Evolutionary conservation across 2,113 vertebrate genomes (phyloP).

Genomic region (Rhinogobius similis): DNA sequence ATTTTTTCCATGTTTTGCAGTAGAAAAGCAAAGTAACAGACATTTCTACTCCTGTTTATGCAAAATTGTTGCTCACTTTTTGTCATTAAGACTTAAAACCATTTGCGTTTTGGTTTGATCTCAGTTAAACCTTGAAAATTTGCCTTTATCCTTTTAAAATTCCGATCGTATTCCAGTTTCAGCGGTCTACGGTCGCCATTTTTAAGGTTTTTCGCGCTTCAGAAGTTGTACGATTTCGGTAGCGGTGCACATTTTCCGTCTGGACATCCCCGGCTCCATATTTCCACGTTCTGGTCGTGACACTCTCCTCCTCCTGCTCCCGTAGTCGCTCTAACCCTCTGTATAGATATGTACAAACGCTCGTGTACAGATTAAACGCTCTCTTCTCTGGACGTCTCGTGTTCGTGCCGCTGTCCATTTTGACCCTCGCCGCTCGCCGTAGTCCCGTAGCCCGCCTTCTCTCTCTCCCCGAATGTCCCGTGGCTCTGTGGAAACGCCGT

Average conservation of each 20-base stretch:
- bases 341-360: constrained; percentile 58
- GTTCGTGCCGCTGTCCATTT: constrained; percentile 54
- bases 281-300: constrained; percentile 21
- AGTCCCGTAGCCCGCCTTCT: constrained; percentile 23
- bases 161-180: no score
- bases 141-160: no score
- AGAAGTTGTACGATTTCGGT: no score
- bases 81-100: no score
- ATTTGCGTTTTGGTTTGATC: no score
- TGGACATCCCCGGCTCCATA: not conserved
- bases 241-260: not conserved
- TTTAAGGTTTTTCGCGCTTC: no score
- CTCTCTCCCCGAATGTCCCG: constrained; percentile 32
- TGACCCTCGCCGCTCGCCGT: constrained; percentile 10
- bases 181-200: no score
- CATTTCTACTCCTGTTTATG: no score
- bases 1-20: no score
- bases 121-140: no score
- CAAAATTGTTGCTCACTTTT: no score
- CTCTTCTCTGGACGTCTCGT: constrained; percentile 62
- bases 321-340: constrained; percentile 45
- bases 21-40: no score
- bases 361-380: constrained; percentile 48
- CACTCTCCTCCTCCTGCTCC: constrained; percentile 23
- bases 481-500: constrained; percentile 13